A percentile compares a stretch with the other conserved stretches of the same genome.
Evolutionary conservation across 1,140 invertebrate species (phyloP).

Genomic region (Drosophila setifemur): DNA sequence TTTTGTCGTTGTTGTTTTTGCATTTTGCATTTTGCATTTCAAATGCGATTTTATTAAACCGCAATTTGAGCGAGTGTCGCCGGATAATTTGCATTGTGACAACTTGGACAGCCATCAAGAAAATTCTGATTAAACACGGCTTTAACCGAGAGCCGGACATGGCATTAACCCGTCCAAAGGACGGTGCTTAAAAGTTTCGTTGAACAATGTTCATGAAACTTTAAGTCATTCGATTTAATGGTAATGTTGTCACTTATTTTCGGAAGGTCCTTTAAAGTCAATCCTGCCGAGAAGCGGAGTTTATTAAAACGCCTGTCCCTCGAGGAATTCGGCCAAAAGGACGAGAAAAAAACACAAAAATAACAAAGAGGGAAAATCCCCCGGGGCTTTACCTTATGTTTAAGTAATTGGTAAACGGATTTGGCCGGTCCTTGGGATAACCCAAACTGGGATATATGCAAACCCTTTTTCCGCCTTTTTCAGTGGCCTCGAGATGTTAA

Average conservation of each 20-base stretch:
- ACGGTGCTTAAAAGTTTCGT: conserved; percentile 9
- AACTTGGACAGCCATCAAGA: conserved; percentile 31
- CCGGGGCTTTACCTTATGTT: conserved; percentile 64
- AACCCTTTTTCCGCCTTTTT: conserved; percentile 46
- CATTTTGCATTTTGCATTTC: conserved; percentile 26
- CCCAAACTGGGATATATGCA: conserved; percentile 4
- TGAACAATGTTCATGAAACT: neutral
- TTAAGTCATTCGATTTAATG: conserved; percentile 40
- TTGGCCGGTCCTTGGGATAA: conserved; percentile 37
- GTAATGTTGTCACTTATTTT: conserved; percentile 48
- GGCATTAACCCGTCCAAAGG: neutral
- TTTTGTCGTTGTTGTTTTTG: too few relatives aligned
- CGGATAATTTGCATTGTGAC: conserved; percentile 38
- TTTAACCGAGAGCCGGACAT: neutral
- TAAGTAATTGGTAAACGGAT: conserved; percentile 77
- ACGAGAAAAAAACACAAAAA: neutral
- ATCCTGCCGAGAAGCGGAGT: conserved; percentile 30
- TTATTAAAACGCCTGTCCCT: conserved; percentile 35
- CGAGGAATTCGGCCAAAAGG: conserved; percentile 10
- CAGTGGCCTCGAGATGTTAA: conserved; percentile 25
- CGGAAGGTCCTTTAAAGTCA: conserved; percentile 16
- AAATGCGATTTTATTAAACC: conserved; percentile 51
- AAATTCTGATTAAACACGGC: neutral
- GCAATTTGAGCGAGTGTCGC: conserved; percentile 22
- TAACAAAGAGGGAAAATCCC: conserved; percentile 33